Base-by-base conservation (phyloP, 2,888 invertebrate species). In the Xestia xanthographa region DNA sequence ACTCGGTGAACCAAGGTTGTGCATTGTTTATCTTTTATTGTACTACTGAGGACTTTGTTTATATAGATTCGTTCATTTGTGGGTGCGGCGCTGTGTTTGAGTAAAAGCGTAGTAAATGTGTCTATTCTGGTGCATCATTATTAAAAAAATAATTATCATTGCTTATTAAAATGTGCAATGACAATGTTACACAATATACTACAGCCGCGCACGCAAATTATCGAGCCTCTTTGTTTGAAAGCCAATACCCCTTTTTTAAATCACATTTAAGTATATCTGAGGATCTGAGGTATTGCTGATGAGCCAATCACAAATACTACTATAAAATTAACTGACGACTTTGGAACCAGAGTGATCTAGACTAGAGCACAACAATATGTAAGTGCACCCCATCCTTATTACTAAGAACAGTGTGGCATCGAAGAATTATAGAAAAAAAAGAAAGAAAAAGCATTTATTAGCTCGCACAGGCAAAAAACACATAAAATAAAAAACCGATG, bases 1-100 rank as follows among this genome's bases (percentile, higher is more conserved):
- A n/a, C n/a, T 70, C 41, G 43, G 26, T 72, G 60, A 53, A 43
- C 68, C 65, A 68, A 84, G 67, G 80, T 68, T 72, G 43, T 65
- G 71, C 34, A 80, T 71, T 78, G 48, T 38, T 78, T 71, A 50
- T 80, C 11, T 50, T 50, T 62, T 48, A 66, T 38, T 69, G 43
- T 70, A 63, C 29, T 43, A 29, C n/a, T 66, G 48, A 26, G n/a
- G 41, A 48, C 17, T 48, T 45, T 70, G 17, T 66, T 50, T 67
- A 26, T 2, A 53, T 53, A 41, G 50, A 66, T 72, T 68, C 29
- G 41, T 26, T 72, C 4, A 53, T 79, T 66, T 58, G 56, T 58
- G 63, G 34, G 58, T 41, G 58, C 8, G 22, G 53, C 41, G 63
- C 6, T 45, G 20, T 48, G 48, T 56, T 29, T 58, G 53, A 48